phyloP scores from a whole-genome alignment of 2,888 invertebrate genomes.

The Macrophya alboannulata region DNA sequence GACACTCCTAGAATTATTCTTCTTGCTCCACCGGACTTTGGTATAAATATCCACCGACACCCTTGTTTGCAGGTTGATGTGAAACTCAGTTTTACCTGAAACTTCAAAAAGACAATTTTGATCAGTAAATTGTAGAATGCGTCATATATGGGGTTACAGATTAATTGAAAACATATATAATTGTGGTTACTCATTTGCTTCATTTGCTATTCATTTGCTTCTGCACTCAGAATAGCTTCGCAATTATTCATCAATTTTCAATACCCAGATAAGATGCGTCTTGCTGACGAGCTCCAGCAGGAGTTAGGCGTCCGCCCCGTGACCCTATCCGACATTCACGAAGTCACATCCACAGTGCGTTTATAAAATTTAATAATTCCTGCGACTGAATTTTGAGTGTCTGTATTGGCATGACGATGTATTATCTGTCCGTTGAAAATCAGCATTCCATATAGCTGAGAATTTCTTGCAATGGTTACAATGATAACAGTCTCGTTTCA shows the following conservation, averaged over 20 bases:
- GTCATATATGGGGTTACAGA: not conserved
- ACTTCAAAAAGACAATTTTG: not conserved
- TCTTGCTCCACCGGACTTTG: constrained; percentile 81
- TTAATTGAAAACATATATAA: not conserved
- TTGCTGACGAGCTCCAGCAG: constrained; percentile 66
- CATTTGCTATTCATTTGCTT: no score
- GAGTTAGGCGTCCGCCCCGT: constrained; percentile 65
- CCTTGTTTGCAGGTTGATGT: not conserved
- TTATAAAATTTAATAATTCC: not conserved
- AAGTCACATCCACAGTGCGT: constrained; percentile 44
- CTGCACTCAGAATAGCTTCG: not conserved
- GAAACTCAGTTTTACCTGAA: not conserved
- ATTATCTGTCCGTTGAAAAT: not conserved
- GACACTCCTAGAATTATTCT: constrained; percentile 83
- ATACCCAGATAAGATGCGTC: constrained; percentile 64
- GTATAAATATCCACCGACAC: constrained; percentile 64
- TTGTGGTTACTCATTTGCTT: not conserved
- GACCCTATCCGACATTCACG: constrained; percentile 62
- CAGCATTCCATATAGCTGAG: not conserved
- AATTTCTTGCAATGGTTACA: not conserved
- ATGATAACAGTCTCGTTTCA: constrained; percentile 21
- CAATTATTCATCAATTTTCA: constrained; percentile 1
- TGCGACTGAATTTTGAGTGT: not conserved
- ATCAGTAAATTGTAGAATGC: not conserved
- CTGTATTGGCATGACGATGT: not conserved